phyloP scores from a whole-genome alignment of 2,113 vertebrate species.

The Diphyllodes magnificus region DNA sequence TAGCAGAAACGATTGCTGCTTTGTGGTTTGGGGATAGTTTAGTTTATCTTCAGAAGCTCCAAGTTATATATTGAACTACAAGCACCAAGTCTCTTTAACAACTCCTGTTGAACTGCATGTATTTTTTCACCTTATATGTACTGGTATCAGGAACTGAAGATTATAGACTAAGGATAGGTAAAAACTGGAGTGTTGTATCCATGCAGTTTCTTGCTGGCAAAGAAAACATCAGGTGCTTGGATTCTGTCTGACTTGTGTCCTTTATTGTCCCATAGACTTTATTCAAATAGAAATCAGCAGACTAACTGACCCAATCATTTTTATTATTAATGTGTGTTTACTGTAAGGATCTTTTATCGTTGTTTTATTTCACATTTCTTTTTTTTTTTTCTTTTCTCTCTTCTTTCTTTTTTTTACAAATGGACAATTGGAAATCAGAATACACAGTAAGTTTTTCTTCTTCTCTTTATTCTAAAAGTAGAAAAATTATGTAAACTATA shows the following conservation, averaged over 20 bases:
- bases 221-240: not conserved
- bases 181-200: not conserved
- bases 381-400: slow-evolving; percentile 19
- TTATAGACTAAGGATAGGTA: not conserved
- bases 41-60: not conserved
- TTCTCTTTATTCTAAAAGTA: slow-evolving; percentile 45
- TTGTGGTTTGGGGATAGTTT: not conserved
- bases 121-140: not conserved
- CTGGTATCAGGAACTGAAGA: not conserved
- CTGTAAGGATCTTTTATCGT: slow-evolving; percentile 10
- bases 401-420: not conserved
- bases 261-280: not conserved
- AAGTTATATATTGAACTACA: not conserved
- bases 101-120: not conserved
- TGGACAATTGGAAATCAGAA: slow-evolving; percentile 75
- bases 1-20: not conserved
- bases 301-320: not conserved
- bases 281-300: not conserved
- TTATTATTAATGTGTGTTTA: slow-evolving; percentile 28
- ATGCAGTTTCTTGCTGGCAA: not conserved
- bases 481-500: not conserved
- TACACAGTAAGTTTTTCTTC: slow-evolving; percentile 88
- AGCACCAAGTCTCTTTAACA: not conserved
- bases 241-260: not conserved
- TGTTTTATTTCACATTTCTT: slow-evolving; percentile 49